Evolutionary conservation across 92 coral and sea anemone genomes (phyloP).

Genomic region (Porites cylindrica): DNA sequence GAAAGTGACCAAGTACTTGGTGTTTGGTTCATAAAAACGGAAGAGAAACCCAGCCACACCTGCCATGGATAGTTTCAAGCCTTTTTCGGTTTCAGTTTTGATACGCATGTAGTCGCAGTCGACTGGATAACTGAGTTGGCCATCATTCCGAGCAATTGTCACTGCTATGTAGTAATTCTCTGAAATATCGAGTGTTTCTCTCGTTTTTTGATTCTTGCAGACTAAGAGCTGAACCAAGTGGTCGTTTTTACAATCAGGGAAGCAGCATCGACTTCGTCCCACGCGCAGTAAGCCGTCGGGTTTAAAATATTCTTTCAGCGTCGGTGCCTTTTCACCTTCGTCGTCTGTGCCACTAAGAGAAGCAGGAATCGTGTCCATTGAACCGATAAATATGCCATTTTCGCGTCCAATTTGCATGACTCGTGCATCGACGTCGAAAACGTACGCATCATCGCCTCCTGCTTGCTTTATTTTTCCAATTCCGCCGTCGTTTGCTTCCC

Average conservation of each 20-base stretch:
- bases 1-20: conserved; percentile 34
- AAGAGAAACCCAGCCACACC: conserved; percentile 49
- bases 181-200: conserved; percentile 10
- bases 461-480: background rate
- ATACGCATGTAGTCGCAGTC: conserved; percentile 36
- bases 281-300: conserved; percentile 1
- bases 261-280: conserved; percentile 3
- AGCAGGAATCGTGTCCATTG: background rate
- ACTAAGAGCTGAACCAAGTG: conserved; percentile 32
- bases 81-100: conserved; percentile 11
- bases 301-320: background rate
- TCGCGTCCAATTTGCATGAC: conserved; percentile 17
- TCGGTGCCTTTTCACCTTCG: background rate
- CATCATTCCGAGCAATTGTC: background rate
- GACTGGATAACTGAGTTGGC: background rate
- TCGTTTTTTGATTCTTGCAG: conserved; percentile 9
- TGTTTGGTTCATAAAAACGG: conserved; percentile 48
- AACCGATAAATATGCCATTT: background rate
- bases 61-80: background rate
- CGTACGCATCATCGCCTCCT: background rate
- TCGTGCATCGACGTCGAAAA: conserved; percentile 4
- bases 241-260: conserved; percentile 27
- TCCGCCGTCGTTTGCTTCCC: background rate
- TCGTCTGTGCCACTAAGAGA: background rate
- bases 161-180: conserved; percentile 20